These are phyloP conservation scores for Tonatia bakeri DNA, from an alignment of 2,113 vertebrate genomes.

Conservation along the genomic window DNA sequence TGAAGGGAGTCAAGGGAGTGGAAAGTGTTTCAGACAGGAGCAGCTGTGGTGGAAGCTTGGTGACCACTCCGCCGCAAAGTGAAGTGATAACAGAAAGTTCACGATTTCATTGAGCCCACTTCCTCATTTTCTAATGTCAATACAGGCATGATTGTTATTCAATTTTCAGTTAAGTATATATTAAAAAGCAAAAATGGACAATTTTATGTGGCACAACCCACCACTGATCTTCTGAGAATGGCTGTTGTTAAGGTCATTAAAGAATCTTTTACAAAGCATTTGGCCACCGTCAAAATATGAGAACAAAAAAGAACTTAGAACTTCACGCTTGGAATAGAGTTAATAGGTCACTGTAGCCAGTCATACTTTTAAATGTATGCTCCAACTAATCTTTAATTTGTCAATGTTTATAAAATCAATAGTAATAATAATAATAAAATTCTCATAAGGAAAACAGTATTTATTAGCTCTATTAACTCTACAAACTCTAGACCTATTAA, in stretches of 20 bases:
- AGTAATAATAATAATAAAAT: not conserved
- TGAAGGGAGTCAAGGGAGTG: not conserved
- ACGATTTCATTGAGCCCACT: not conserved
- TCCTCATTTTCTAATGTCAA: not conserved
- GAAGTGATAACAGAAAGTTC: not conserved
- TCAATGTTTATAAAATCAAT: not conserved
- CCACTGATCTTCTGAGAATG: not conserved
- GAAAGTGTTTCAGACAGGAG: not conserved
- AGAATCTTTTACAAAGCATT: not conserved
- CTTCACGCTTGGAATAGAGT: not conserved
- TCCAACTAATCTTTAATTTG: not conserved
- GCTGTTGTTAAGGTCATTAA: not conserved
- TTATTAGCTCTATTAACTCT: not conserved
- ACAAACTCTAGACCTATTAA: too few relatives aligned
- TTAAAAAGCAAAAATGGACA: not conserved
- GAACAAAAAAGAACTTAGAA: not conserved
- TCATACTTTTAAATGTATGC: not conserved
- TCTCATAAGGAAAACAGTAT: not conserved
- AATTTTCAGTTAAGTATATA: not conserved
- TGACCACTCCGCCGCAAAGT: not conserved
- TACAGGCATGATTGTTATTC: not conserved
- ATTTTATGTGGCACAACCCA: not conserved
- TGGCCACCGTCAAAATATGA: not conserved
- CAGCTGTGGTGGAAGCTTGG: accelerated
- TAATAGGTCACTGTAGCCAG: not conserved